Percentiles rank a stretch among this genome's conserved stretches.
These are phyloP conservation scores for Picus viridis DNA, from an alignment of 2,797 vertebrate species.

Conservation along the genomic window DNA sequence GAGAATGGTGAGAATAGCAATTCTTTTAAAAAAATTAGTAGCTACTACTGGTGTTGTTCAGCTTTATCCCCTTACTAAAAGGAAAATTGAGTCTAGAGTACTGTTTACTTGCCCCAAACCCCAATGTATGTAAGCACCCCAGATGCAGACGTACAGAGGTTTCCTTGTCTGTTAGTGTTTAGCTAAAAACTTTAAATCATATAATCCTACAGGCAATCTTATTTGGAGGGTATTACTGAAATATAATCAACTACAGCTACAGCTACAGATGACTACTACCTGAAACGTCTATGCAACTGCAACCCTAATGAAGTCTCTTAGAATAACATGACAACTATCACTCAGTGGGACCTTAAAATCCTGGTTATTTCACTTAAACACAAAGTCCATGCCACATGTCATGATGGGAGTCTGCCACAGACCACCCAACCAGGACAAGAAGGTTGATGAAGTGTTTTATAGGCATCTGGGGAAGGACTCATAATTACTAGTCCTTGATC, in stretches of 20 bases:
- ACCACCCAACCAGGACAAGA: too few species aligned
- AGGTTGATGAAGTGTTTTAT: too few species aligned
- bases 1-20: neutral
- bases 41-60: neutral
- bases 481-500: too few species aligned
- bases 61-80: neutral
- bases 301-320: neutral
- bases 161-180: neutral
- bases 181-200: neutral
- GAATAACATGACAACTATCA: neutral
- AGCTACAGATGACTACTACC: neutral
- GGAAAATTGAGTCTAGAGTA: neutral
- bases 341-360: neutral
- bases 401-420: too few species aligned
- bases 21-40: neutral
- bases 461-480: too few species aligned
- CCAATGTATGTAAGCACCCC: neutral
- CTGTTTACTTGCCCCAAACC: neutral
- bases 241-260: neutral
- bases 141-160: neutral
- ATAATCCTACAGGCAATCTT: neutral
- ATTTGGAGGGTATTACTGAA: neutral
- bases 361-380: neutral
- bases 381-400: rapidly evolving
- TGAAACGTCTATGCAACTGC: neutral